These are phyloP conservation scores for Helleia helle DNA, from an alignment of 2,888 invertebrate genomes.

Conservation along the genomic window DNA sequence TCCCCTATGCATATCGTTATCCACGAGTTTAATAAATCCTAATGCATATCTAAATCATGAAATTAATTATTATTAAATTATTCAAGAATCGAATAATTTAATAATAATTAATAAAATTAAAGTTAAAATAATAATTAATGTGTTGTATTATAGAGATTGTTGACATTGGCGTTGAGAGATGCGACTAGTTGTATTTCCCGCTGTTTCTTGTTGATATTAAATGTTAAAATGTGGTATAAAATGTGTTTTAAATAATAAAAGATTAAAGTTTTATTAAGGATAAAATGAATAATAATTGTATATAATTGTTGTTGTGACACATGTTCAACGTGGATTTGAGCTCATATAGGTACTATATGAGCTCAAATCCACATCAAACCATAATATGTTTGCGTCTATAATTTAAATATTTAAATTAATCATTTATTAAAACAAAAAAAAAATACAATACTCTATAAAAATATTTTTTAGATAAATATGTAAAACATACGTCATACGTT, in stretches of 20 bases:
- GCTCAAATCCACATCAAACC: too few species aligned
- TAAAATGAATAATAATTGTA: too few species aligned
- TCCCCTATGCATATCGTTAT: neutral
- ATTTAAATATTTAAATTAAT: too few species aligned
- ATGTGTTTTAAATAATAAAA: neutral
- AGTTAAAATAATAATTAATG: conserved; percentile 29
- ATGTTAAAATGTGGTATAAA: neutral
- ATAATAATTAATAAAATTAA: conserved; percentile 1
- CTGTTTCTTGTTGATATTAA: conserved; percentile 5
- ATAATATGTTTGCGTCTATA: too few species aligned
- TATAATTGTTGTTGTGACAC: too few species aligned
- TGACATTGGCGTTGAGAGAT: conserved; percentile 2
- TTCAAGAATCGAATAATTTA: neutral
- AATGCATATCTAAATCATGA: neutral
- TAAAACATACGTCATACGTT: too few species aligned
- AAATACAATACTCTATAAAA: too few species aligned
- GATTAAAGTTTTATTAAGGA: too few species aligned
- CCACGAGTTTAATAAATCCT: neutral
- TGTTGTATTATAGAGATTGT: conserved; percentile 30
- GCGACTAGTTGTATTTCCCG: neutral
- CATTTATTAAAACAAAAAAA: too few species aligned
- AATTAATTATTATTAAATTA: neutral
- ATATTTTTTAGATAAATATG: too few species aligned
- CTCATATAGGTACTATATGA: too few species aligned
- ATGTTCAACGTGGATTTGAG: too few species aligned